Evolutionary conservation across 2,113 vertebrate genomes (phyloP), one percentile per base, ranked within the genome.

Genomic region (Picathartes gymnocephalus): DNA sequence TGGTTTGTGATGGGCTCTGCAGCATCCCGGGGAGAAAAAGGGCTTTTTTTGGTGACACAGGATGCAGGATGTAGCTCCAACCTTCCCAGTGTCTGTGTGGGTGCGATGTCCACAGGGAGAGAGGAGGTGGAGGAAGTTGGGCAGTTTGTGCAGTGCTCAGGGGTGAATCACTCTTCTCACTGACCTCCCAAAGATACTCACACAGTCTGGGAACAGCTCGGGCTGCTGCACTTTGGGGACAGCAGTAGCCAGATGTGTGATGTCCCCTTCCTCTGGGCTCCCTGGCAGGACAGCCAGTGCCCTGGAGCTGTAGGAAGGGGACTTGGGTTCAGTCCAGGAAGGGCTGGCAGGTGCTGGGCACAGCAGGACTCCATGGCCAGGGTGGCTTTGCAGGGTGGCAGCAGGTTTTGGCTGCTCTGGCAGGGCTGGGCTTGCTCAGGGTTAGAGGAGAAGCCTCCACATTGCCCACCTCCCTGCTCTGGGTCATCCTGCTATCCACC

Each of bases 341-440:
- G 61, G 70, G 28, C 86, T 81, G 57, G 23, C 33, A 23, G 9
- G 40, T 54, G 39, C 48, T 64, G 48, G n/a, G 25, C 5, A 2
- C 37, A 24, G 19, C 1, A 0, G 65, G 51, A 90, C 42, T 42
- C 51, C 78, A 3, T 2, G 5, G 48, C 40, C 78, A 22, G n/a
- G 27, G 40, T 3, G 4, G 53, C 68, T 93, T 81, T 44, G 44
- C 40, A 35, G 28, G 61, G 68, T n/a, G 62, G 37, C 69, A 73
- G 35, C 4, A 7, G 30, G 8, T 21, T 88, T 81, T 4, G 25
- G 87, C 70, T 90, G 65, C n/a, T 51, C 47, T 58, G 5, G 21
- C 0, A 0, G 35, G 22, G 47, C 47, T 77, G 56, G 37, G 21
- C 11, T n/a, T 35, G 14, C 1, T 3, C 51, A 30, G 60, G 25